Percentiles rank a stretch among this genome's conserved stretches.
phyloP scores from a whole-genome alignment of 35 echinoderm and acorn worm genomes.

The Patiria miniata region DNA sequence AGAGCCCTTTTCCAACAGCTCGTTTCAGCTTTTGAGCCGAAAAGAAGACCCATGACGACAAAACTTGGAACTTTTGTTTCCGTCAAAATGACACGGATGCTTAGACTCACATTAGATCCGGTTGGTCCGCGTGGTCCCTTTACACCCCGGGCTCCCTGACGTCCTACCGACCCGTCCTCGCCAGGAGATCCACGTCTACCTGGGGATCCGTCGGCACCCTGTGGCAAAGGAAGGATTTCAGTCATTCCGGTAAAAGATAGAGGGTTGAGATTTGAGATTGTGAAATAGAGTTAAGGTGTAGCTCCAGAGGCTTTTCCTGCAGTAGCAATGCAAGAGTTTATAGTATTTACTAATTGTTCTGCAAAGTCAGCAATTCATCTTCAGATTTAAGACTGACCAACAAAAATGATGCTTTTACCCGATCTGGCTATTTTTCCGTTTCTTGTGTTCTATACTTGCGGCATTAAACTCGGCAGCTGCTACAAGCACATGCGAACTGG shows the following conservation, averaged over 20 bases:
- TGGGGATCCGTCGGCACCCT: conserved; percentile 26
- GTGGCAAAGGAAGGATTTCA: not conserved
- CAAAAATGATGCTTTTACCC: too few relatives aligned
- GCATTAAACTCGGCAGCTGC: too few relatives aligned
- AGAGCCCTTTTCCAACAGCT: too few relatives aligned
- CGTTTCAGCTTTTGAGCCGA: too few relatives aligned
- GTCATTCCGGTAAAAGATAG: not conserved
- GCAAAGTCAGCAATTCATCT: not conserved
- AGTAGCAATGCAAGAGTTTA: not conserved
- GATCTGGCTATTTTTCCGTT: too few relatives aligned
- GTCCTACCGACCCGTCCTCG: not conserved
- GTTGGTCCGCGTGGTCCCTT: conserved; percentile 18
- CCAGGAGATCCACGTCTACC: conserved; percentile 28
- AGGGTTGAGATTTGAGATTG: not conserved
- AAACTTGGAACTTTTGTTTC: too few relatives aligned
- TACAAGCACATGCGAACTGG: too few relatives aligned
- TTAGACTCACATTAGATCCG: conserved; percentile 10
- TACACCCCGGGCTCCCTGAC: not conserved
- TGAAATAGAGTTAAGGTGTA: not conserved
- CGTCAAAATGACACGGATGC: too few relatives aligned
- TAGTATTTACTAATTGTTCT: not conserved
- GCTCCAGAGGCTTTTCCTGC: not conserved
- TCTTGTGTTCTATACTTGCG: too few relatives aligned
- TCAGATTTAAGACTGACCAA: not conserved
- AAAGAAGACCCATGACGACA: too few relatives aligned